Percentiles rank a stretch among this genome's conserved stretches.
phyloP scores from a whole-genome alignment of 2,888 invertebrate species.

The Heteromyza rotundicornis region DNA sequence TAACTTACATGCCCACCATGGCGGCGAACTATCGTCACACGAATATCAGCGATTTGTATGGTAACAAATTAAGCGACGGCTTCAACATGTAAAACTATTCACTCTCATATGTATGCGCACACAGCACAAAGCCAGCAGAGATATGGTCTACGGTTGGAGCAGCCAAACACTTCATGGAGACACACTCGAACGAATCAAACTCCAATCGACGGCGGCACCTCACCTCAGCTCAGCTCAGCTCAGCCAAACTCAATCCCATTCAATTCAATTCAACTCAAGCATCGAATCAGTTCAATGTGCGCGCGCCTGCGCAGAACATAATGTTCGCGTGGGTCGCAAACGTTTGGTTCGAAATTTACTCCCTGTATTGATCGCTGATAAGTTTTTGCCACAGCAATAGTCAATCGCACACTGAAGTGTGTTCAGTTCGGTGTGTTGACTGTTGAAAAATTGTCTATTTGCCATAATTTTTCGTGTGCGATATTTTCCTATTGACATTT shows the following conservation, averaged over 20 bases:
- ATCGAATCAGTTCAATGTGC: too few species aligned
- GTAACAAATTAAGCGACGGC: constrained; percentile 2
- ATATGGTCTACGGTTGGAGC: too few species aligned
- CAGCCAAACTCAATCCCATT: not conserved
- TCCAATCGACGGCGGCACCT: too few species aligned
- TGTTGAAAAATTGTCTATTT: not conserved
- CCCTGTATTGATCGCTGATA: constrained; percentile 36
- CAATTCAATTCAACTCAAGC: not conserved
- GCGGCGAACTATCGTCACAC: not conserved
- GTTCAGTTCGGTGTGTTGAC: too few species aligned
- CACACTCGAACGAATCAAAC: not conserved
- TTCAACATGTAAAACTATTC: not conserved
- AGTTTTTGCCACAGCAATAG: not conserved
- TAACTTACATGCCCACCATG: not conserved
- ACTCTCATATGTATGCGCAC: not conserved
- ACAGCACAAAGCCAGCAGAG: too few species aligned
- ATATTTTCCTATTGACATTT: not conserved
- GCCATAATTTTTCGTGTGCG: not conserved
- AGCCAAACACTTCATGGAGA: not conserved
- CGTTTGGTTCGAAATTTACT: constrained; percentile 35
- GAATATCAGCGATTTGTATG: not conserved
- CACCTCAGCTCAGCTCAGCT: not conserved
- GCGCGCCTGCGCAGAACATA: not conserved
- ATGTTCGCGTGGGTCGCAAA: constrained; percentile 18
- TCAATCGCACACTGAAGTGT: too few species aligned